Conservation (phyloP, 1,140 invertebrate species). For the Hestina assimilis region DNA sequence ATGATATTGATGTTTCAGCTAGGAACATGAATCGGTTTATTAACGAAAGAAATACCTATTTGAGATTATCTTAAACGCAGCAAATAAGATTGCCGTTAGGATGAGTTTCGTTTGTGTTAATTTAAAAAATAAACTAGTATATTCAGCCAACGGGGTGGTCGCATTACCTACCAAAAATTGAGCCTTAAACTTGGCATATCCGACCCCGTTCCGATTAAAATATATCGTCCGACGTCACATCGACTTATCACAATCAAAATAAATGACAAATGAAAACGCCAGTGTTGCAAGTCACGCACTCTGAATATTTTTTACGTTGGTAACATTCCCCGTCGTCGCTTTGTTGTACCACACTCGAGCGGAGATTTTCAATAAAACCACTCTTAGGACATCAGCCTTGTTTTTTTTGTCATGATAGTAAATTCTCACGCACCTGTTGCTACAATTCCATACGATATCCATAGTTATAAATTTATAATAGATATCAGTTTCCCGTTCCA, state of each 20-base stretch:
- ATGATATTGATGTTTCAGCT: no score
- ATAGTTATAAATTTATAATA: no score
- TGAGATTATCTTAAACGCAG: no score
- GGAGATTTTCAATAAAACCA: constrained; percentile 66
- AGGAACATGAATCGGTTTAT: no score
- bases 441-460: constrained; percentile 28
- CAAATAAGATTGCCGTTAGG: no score
- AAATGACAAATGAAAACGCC: constrained; percentile 77
- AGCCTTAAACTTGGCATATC: constrained; percentile 13
- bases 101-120: no score
- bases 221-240: constrained; percentile 71
- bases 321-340: constrained; percentile 58
- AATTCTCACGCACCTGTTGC: constrained; percentile 70
- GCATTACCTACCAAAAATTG: constrained; percentile 15
- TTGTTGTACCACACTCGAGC: constrained; percentile 59
- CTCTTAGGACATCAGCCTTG: constrained; percentile 53
- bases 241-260: constrained; percentile 77
- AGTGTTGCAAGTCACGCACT: constrained; percentile 73
- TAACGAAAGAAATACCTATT: no score
- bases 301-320: constrained; percentile 56
- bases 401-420: constrained; percentile 43
- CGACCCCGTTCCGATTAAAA: constrained; percentile 72
- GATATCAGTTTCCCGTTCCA: no score
- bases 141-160: constrained; percentile 38
- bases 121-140: no score